Conservation (phyloP, 2,888 invertebrate genomes). For the Aelia acuminata region DNA sequence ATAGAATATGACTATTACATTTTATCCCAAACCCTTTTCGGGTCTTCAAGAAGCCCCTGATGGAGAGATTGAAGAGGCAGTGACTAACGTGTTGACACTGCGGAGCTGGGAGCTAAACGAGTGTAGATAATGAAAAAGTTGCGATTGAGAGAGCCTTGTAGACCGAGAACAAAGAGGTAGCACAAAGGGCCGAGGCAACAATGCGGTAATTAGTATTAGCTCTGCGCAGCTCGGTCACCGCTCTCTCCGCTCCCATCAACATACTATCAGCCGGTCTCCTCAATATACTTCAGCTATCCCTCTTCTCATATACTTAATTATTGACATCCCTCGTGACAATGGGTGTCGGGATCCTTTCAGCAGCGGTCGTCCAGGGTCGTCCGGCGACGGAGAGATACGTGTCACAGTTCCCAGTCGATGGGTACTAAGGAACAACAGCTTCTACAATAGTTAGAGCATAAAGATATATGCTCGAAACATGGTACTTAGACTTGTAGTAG, state of each 20-base stretch:
- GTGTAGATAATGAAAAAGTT: constrained; percentile 49
- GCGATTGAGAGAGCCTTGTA: not conserved
- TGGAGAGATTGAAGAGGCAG: not conserved
- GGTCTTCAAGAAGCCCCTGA: not conserved
- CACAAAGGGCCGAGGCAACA: not conserved
- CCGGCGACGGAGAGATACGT: not conserved
- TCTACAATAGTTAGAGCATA: too few species aligned
- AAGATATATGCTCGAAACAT: too few species aligned
- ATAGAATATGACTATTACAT: too few species aligned
- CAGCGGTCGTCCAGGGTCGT: not conserved
- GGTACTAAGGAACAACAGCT: not conserved
- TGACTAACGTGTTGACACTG: constrained; percentile 34
- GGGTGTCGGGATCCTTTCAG: not conserved
- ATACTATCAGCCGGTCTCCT: not conserved
- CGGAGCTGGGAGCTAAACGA: constrained; percentile 8
- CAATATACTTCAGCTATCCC: constrained; percentile 1
- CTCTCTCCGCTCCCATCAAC: not conserved
- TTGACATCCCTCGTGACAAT: not conserved
- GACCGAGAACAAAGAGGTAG: not conserved
- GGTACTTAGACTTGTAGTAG: too few species aligned
- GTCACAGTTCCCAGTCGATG: not conserved
- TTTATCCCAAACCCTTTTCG: too few species aligned
- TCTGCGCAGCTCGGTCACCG: constrained; percentile 16
- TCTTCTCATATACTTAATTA: constrained; percentile 26
- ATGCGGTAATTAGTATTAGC: constrained; percentile 47